A percentile compares a stretch with the other conserved stretches of the same genome.
phyloP scores from a whole-genome alignment of 2,888 invertebrate genomes.

The Heliconius ethilla region DNA sequence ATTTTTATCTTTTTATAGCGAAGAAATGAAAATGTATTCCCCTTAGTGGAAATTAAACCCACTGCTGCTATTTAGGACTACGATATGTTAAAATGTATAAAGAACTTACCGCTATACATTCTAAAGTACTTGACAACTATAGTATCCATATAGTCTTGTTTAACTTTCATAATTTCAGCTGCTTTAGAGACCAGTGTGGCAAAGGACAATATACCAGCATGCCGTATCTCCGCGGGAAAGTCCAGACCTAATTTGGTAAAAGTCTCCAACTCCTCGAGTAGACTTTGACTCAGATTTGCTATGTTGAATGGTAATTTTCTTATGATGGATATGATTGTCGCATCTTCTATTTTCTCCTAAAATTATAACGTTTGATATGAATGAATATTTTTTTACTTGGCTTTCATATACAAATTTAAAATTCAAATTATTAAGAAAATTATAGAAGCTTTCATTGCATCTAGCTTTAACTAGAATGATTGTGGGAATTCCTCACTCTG shows the following conservation, averaged over 20 bases:
- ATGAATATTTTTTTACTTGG: no score
- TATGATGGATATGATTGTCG: conserved; percentile 84
- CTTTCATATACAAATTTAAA: no score
- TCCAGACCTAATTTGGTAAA: conserved; percentile 70
- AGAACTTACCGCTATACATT: conserved; percentile 84
- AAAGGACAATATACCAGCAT: conserved; percentile 86
- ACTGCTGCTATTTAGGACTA: not conserved
- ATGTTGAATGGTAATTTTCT: conserved; percentile 87
- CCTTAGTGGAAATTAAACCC: no score
- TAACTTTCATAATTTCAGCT: conserved; percentile 78
- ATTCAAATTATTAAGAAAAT: no score
- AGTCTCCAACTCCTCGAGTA: conserved; percentile 82
- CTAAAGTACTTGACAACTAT: conserved; percentile 87
- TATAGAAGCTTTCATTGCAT: no score
- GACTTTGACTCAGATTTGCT: conserved; percentile 75
- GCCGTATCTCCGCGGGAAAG: conserved; percentile 79
- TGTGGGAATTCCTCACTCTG: no score
- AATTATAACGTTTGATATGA: not conserved
- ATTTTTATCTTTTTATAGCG: no score
- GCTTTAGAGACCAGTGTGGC: conserved; percentile 86
- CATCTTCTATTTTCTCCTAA: conserved; percentile 82
- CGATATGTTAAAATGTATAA: not conserved
- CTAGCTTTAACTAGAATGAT: no score
- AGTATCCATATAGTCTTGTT: conserved; percentile 85
- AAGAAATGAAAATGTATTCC: no score